Evolutionary conservation across 2,888 invertebrate species (phyloP).

Genomic region (Sicus ferrugineus): DNA sequence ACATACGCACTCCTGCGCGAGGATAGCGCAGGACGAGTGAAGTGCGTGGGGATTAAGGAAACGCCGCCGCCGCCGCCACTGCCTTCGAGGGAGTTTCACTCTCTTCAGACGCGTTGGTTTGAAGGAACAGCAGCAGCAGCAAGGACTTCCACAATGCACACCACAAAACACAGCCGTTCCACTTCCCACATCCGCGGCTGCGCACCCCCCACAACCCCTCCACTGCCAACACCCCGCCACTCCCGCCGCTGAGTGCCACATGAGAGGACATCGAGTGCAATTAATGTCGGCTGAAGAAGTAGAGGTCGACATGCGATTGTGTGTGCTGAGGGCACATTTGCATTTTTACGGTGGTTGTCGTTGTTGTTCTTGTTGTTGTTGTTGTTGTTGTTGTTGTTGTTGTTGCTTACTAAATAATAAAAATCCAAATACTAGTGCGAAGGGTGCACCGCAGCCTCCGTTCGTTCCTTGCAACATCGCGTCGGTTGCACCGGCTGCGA

Average conservation of each 20-base stretch:
- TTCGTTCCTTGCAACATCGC: neutral
- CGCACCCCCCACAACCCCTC: neutral
- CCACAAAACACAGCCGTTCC: constrained; percentile 18
- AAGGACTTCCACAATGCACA: constrained; percentile 32
- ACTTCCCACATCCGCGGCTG: constrained; percentile 20
- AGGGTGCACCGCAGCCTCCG: neutral
- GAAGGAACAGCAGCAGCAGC: constrained; percentile 1
- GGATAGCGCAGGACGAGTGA: constrained; percentile 3
- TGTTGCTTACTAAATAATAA: constrained; percentile 1
- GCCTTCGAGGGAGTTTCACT: constrained; percentile 25
- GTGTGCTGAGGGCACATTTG: too few relatives aligned
- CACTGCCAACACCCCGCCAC: neutral
- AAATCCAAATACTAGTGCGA: neutral
- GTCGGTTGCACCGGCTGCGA: constrained; percentile 13
- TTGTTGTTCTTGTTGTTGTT: neutral
- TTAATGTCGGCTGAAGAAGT: constrained; percentile 50
- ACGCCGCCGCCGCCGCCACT: neutral
- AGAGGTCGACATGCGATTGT: neutral
- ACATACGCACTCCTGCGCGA: constrained; percentile 19
- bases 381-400: constrained; percentile 2
- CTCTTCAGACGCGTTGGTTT: constrained; percentile 16
- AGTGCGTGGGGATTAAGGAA: constrained; percentile 23
- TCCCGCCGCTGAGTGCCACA: constrained; percentile 52
- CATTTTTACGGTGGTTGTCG: constrained; percentile 7
- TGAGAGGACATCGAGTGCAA: constrained; percentile 62